Evolutionary conservation across 2,797 vertebrate genomes (phyloP), one percentile per base, ranked within the genome.

Genomic region (Sebastes taczanowskii): DNA sequence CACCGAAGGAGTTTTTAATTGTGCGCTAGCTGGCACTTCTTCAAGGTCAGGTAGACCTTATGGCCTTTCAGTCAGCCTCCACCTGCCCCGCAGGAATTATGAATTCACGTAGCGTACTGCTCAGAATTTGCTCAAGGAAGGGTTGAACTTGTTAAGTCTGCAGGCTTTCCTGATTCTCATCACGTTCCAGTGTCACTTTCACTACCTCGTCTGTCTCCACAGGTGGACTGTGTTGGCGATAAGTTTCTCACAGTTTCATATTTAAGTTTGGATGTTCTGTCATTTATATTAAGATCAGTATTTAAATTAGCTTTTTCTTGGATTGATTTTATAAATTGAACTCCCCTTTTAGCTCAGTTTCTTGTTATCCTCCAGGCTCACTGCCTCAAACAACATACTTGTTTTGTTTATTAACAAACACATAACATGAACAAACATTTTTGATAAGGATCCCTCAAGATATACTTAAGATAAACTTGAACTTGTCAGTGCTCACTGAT

Each of bases 21-120:
- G 79, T 11, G 13, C 29, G 66, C 73, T 82, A 82, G 81, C 73
- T 82, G 84, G 82, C 84, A 82, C 60, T 67, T 77, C 77, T 83
- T 92, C 86, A 92, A 88, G 94, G 90, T 90, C 84, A 85, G 86
- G 49, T 63, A 23, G 82, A 93, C 92, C 90, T 93, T 87, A 66
- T 80, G 88, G 85, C 89, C 89, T 89, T 77, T 87, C 79, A 71
- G 76, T 81, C 84, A 81, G 81, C 81, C 78, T 86, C 89, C 89
- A 88, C 92, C 90, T 92, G 91, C 83, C 73, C 77, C 66, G 34
- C 62, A 74, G 75, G 71, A 74, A 78, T 86, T 62, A 79, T 58
- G 68, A 75, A 92, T 90, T 88, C 78, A 82, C 7, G 3, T 3
- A 38, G 72, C 35, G 13, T 73, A 11, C 82, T 52, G 68, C 80